Conservation (phyloP, 2,113 vertebrate genomes). For the Pteronura brasiliensis region DNA sequence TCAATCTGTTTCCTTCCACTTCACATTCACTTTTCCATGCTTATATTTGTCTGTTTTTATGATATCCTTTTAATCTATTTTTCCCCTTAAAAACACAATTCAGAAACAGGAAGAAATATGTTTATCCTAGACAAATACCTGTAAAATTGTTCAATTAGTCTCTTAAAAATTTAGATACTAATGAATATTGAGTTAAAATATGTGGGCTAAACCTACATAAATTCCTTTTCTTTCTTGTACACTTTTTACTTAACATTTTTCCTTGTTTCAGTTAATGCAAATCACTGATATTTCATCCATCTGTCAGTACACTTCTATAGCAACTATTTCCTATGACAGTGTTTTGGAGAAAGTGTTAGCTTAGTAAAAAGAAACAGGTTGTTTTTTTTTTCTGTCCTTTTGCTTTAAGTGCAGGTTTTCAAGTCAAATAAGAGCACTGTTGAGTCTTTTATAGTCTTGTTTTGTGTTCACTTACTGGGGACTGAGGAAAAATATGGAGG, state of each 20-base stretch:
- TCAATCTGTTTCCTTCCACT: background rate
- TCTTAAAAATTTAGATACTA: background rate
- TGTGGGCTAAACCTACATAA: background rate
- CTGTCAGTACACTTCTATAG: background rate
- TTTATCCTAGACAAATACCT: background rate
- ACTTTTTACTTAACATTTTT: conserved; percentile 8
- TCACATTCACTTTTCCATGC: background rate
- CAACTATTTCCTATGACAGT: background rate
- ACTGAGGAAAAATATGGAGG: background rate
- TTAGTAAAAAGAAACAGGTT: background rate
- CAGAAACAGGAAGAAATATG: background rate
- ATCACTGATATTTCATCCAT: background rate
- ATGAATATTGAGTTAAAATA: background rate
- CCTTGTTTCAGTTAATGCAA: conserved; percentile 8
- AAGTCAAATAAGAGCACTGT: background rate
- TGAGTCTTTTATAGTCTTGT: background rate
- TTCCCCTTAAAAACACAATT: background rate
- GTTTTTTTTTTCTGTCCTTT: background rate
- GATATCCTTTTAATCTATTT: background rate
- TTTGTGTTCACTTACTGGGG: background rate
- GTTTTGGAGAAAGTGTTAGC: background rate
- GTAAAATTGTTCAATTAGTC: background rate
- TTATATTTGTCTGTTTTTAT: background rate
- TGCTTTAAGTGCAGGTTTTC: background rate
- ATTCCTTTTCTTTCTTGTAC: conserved; percentile 45